Conservation (phyloP, 2,113 vertebrate species). For the Eidolon helvum region DNA sequence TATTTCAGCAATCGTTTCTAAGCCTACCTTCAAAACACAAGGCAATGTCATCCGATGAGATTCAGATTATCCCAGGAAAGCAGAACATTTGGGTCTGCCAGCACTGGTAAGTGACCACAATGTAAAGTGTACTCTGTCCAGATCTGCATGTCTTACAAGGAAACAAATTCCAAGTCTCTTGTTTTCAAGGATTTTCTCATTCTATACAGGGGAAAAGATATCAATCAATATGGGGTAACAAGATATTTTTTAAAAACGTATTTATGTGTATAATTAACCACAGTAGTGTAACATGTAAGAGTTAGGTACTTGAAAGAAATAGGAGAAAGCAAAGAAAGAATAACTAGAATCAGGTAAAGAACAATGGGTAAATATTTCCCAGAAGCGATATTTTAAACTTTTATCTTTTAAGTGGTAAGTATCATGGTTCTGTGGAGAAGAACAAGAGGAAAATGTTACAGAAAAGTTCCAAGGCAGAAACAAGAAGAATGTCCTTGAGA, state of each 20-base stretch:
- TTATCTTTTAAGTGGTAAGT: neutral
- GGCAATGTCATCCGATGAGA: conserved; percentile 1
- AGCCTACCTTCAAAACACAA: conserved; percentile 14
- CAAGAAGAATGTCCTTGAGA: neutral
- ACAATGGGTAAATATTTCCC: neutral
- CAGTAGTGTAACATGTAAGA: neutral
- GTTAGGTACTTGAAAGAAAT: neutral
- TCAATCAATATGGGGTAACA: neutral
- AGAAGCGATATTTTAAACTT: neutral
- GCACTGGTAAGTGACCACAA: neutral
- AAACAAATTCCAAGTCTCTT: neutral
- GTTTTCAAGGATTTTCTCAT: neutral
- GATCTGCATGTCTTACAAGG: neutral
- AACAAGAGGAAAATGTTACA: neutral
- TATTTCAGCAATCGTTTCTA: neutral
- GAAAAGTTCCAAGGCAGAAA: neutral
- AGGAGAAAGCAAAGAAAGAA: neutral
- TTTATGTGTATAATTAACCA: neutral
- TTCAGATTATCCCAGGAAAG: neutral
- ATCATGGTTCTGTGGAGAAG: neutral
- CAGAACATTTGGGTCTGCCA: neutral
- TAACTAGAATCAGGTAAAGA: neutral
- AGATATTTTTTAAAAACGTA: neutral
- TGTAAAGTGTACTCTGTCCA: neutral
- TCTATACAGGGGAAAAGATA: neutral